These are phyloP conservation scores for Odocoileus virginianus DNA, from an alignment of 2,113 vertebrate species.

Conservation along the genomic window DNA sequence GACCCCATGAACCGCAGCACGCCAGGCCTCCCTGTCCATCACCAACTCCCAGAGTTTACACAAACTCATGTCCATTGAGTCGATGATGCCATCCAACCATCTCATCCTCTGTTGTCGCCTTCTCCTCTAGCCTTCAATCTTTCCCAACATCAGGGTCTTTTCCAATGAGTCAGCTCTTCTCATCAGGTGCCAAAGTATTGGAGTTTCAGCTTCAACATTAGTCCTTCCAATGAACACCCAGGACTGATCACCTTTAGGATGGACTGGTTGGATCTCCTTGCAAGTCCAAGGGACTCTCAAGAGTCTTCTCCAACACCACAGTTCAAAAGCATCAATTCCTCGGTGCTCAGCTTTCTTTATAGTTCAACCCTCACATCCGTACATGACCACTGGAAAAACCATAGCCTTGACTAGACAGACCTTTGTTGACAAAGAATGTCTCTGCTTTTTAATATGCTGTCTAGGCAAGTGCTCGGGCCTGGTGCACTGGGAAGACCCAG, in stretches of 20 bases:
- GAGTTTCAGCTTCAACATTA: neutral
- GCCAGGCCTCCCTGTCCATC: neutral
- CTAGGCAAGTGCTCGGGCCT: too few species aligned
- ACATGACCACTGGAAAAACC: neutral
- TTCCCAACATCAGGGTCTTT: neutral
- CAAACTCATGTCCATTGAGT: neutral
- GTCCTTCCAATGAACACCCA: neutral
- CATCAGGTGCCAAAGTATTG: neutral
- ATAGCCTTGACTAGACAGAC: neutral
- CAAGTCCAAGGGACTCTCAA: neutral
- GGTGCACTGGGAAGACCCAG: too few species aligned
- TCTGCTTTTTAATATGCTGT: neutral
- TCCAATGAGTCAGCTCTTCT: neutral
- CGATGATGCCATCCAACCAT: neutral
- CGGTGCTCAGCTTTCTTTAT: neutral
- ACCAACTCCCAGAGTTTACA: neutral
- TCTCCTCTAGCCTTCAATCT: neutral
- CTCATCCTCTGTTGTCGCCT: neutral
- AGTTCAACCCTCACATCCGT: neutral
- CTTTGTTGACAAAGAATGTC: neutral
- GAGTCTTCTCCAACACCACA: neutral
- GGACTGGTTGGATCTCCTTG: neutral
- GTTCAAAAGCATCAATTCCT: neutral
- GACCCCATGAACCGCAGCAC: accelerated
- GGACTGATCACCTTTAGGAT: neutral